These are phyloP conservation scores for Odontocolon sp. DNA, from an alignment of 2,888 invertebrate genomes.

Conservation along the genomic window DNA sequence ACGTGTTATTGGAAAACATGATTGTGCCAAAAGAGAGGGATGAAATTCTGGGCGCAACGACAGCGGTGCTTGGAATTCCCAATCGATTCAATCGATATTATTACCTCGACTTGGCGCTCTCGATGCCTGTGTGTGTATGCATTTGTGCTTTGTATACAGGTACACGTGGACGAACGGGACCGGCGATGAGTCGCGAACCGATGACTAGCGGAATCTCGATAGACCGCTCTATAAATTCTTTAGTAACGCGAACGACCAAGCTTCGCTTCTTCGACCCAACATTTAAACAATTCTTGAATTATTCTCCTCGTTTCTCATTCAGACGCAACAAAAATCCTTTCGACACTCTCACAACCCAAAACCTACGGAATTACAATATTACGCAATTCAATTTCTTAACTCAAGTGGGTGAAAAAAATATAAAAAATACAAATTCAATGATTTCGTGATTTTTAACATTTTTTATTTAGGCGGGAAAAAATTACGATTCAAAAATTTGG, in stretches of 20 bases:
- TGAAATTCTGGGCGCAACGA: neutral
- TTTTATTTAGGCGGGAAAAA: too few species aligned
- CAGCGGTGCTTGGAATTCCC: constrained; percentile 8
- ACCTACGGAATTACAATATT: neutral
- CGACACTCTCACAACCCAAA: neutral
- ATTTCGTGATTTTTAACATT: too few species aligned
- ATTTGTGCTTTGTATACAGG: neutral
- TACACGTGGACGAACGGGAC: constrained; percentile 45
- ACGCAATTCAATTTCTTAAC: too few species aligned
- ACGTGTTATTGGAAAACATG: neutral
- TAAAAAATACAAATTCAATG: too few species aligned
- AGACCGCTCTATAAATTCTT: constrained; percentile 37
- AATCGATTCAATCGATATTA: constrained; percentile 48
- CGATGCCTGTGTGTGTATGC: constrained; percentile 3
- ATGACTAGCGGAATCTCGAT: constrained; percentile 40
- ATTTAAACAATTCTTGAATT: neutral
- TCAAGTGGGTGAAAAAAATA: too few species aligned
- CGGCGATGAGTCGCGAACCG: constrained; percentile 21
- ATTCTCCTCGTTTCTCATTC: neutral
- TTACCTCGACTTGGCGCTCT: constrained; percentile 19
- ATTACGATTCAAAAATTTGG: too few species aligned
- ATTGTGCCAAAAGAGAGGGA: neutral
- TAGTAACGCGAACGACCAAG: constrained; percentile 1
- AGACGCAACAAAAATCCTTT: neutral
- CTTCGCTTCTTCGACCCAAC: neutral